Conservation (phyloP, 2,113 vertebrate species). For the Salvelinus namaycush region DNA sequence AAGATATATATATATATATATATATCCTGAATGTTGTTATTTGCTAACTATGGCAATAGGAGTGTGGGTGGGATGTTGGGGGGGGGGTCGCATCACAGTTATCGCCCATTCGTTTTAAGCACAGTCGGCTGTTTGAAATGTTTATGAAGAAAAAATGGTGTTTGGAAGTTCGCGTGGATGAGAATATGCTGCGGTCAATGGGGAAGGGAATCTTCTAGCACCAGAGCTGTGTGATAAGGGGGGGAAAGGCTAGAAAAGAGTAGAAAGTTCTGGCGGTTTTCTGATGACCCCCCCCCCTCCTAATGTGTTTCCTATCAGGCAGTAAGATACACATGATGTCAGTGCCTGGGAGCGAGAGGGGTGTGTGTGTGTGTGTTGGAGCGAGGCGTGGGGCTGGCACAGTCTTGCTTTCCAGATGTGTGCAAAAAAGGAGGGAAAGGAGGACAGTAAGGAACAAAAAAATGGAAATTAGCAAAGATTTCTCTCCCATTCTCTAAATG, state of each 20-base stretch:
- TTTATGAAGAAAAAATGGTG: background rate
- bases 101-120: background rate
- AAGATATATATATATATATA: background rate
- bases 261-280: conserved; percentile 50
- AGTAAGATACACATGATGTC: conserved; percentile 59
- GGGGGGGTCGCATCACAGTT: background rate
- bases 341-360: conserved; percentile 19
- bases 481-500: background rate
- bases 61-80: no score
- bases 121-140: background rate
- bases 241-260: conserved; percentile 47
- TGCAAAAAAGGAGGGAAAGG: conserved; percentile 50
- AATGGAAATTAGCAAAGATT: background rate
- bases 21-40: background rate
- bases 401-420: conserved; percentile 82
- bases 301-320: conserved; percentile 73
- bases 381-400: conserved; percentile 43
- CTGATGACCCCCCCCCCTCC: conserved; percentile 47
- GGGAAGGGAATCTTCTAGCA: conserved; percentile 1
- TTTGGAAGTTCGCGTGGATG: conserved; percentile 1
- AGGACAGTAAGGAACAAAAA: conserved; percentile 42
- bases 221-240: conserved; percentile 5
- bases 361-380: conserved; percentile 13
- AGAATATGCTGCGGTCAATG: conserved; percentile 3
- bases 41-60: no score